A percentile compares a stretch with the other conserved stretches of the same genome.
Conservation (phyloP, 2,113 vertebrate species). For the Ageneiosus marmoratus region DNA sequence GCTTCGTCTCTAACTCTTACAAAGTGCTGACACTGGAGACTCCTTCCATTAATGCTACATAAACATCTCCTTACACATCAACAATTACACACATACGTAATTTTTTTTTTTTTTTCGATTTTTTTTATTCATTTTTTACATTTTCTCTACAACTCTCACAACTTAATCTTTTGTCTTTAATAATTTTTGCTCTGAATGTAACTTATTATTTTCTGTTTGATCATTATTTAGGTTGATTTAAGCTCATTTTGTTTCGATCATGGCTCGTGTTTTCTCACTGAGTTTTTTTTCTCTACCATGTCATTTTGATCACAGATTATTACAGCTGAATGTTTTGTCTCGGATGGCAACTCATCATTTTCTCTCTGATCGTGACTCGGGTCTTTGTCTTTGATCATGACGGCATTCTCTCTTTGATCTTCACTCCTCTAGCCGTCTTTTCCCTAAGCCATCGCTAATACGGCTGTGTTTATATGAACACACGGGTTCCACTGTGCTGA, state of each 20-base stretch:
- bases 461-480: constrained; percentile 34
- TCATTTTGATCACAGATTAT: neutral
- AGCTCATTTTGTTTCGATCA: neutral
- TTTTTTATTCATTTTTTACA: neutral
- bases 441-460: constrained; percentile 2
- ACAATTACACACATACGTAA: neutral
- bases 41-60: neutral
- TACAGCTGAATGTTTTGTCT: constrained; percentile 1
- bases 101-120: too few relatives aligned
- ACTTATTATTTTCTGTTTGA: neutral
- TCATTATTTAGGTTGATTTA: neutral
- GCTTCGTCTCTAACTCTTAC: neutral
- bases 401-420: constrained; percentile 5
- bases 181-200: neutral
- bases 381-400: constrained; percentile 4
- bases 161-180: neutral
- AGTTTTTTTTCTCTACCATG: neutral
- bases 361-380: neutral
- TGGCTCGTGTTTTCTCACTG: neutral
- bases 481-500: neutral
- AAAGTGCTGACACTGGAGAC: neutral
- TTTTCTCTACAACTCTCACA: neutral
- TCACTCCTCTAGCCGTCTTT: neutral
- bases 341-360: neutral
- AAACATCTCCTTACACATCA: neutral